A percentile compares a stretch with the other conserved stretches of the same genome.
These are phyloP conservation scores for Hylia prasina DNA, from an alignment of 2,113 vertebrate species.

Conservation along the genomic window DNA sequence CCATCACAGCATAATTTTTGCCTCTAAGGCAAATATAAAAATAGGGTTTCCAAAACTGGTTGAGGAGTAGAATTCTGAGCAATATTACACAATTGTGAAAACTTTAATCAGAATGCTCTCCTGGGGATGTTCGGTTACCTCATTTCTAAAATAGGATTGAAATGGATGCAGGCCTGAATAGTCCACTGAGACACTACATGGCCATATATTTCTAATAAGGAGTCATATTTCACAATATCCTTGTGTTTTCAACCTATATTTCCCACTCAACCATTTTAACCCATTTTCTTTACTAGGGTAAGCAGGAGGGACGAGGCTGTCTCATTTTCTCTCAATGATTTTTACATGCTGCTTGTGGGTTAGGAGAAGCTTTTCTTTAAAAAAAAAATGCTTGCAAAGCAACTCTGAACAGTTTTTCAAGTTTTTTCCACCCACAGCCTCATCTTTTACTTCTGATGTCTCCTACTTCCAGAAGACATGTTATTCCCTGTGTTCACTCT, in stretches of 20 bases:
- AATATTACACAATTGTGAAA: not conserved
- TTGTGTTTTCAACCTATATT: not conserved
- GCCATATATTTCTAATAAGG: not conserved
- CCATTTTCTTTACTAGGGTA: not conserved
- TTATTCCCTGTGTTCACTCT: not conserved
- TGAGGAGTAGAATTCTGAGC: not conserved
- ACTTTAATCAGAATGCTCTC: not conserved
- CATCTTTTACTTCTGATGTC: not conserved
- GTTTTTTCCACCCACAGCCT: not conserved
- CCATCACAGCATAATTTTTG: not conserved
- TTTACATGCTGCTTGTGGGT: not conserved
- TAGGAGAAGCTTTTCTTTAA: not conserved
- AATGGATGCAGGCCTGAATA: not conserved
- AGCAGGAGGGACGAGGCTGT: not conserved
- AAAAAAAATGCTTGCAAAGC: not conserved
- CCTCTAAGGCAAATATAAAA: not conserved
- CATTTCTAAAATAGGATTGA: not conserved
- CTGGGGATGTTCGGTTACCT: not conserved
- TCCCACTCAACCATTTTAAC: not conserved
- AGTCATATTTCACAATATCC: not conserved
- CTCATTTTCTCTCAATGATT: not conserved
- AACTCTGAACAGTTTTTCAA: not conserved
- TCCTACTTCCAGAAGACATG: not conserved
- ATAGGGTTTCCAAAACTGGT: not conserved
- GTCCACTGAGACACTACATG: not conserved